Base-by-base conservation (phyloP, 2,888 invertebrate species). In the Barypeithes pellucidus region DNA sequence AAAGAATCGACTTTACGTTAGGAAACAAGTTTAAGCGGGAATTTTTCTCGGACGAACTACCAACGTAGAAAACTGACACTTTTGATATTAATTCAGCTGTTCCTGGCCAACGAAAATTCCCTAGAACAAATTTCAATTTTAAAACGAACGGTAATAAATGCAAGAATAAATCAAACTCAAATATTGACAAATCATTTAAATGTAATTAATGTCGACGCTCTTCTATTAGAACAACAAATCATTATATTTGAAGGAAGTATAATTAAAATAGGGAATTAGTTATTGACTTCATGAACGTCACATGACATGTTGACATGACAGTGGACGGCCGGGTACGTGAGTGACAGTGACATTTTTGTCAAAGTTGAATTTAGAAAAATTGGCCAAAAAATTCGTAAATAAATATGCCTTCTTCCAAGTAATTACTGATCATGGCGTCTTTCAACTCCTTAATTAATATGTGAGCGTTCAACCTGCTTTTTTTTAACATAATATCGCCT, bases 11-110 rank as follows among this genome's bases (percentile, higher is more conserved):
- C n/a, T 39, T 47, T 33, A 8, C 22, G 47, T 18, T 9, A 8
- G 16, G 4, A 29, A 43, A 24, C 24, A 61, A 62, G 43, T 69
- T 69, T 69, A 20, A 62, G 69, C 69, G 69, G 62, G 61, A 69
- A 62, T 41, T 62, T 62, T 60, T 47, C 43, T 29, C 43, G 16
- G 62, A 62, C 41, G 43, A 45, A 29, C 11, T 62, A 45, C 43
- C 45, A 45, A 62, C 22, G 0, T 9, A 18, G 18, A 11, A 18
- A 57, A 57, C 11, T 57, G 54, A 57, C 54, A 57, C 11, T 16
- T 16, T 33, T 57, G 54, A 57, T 18, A 33, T 20, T n/a, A 57
- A 33, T 33, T n/a, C 54, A 57, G 33, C 33, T 16, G 54, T 33
- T 33, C 4, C 1, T 0, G 1, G n/a, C 1, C n/a, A 5, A 50